Conservation (phyloP, 2,797 vertebrate species). For the Lithobates pipiens region DNA sequence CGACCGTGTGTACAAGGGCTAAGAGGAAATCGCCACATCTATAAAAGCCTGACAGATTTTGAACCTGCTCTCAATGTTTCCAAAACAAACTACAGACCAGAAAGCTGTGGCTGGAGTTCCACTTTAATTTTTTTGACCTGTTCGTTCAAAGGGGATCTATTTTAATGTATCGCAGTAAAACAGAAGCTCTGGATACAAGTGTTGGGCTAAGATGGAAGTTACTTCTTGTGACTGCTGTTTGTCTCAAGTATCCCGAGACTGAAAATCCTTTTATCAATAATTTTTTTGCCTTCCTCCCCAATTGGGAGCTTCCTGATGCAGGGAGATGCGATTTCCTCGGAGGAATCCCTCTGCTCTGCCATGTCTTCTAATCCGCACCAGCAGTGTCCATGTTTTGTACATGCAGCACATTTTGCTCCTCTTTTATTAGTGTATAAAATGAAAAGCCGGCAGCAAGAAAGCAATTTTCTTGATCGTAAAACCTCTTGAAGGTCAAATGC, state of each 20-base stretch:
- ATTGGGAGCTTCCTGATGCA: neutral
- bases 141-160: too few species aligned
- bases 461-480: neutral
- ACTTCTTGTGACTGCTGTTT: neutral
- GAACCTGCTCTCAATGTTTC: too few species aligned
- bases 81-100: too few species aligned
- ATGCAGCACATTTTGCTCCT: neutral
- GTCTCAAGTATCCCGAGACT: neutral
- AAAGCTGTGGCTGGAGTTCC: too few species aligned
- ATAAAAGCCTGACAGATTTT: too few species aligned
- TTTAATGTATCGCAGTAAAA: too few species aligned
- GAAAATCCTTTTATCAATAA: constrained; percentile 23
- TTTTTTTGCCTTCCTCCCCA: constrained; percentile 33
- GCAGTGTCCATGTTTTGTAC: too few species aligned
- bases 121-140: too few species aligned
- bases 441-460: neutral
- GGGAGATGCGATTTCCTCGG: neutral
- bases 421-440: neutral
- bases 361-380: neutral
- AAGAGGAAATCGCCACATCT: too few species aligned
- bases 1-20: too few species aligned
- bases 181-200: too few species aligned
- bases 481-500: constrained; percentile 11
- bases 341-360: neutral
- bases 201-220: neutral